Conservation (phyloP, 64 coral and sea anemone species). For the Porites australiensis region DNA sequence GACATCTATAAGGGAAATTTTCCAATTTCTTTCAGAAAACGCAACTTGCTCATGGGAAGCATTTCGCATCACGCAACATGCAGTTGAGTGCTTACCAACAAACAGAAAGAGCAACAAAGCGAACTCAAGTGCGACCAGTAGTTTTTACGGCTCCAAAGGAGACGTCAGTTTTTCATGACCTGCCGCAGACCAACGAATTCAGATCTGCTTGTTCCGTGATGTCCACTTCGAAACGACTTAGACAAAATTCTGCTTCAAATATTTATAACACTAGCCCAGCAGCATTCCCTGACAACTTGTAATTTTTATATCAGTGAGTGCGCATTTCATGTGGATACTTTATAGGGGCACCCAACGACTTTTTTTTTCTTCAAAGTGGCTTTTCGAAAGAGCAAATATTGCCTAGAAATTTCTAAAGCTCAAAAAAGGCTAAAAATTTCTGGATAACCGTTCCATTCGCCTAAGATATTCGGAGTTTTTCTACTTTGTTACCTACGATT, state of each 20-base stretch:
- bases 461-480: no score
- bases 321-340: background rate
- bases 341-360: background rate
- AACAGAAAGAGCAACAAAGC: background rate
- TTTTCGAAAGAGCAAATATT: no score
- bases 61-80: background rate
- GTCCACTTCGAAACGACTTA: constrained; percentile 9
- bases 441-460: no score
- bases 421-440: no score
- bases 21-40: background rate
- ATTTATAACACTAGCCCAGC: constrained; percentile 16
- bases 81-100: background rate
- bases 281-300: constrained; percentile 29
- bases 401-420: no score
- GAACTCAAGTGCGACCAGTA: constrained; percentile 34
- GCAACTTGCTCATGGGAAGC: background rate
- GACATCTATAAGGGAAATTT: no score
- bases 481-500: no score
- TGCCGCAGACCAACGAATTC: background rate
- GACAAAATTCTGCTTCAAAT: constrained; percentile 24
- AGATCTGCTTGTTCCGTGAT: constrained; percentile 9
- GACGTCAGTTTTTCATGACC: background rate
- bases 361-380: background rate
- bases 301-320: background rate
- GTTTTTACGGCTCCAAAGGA: constrained; percentile 4